phyloP scores from a whole-genome alignment of 2,888 invertebrate genomes.

The Cerastis rubricosa region DNA sequence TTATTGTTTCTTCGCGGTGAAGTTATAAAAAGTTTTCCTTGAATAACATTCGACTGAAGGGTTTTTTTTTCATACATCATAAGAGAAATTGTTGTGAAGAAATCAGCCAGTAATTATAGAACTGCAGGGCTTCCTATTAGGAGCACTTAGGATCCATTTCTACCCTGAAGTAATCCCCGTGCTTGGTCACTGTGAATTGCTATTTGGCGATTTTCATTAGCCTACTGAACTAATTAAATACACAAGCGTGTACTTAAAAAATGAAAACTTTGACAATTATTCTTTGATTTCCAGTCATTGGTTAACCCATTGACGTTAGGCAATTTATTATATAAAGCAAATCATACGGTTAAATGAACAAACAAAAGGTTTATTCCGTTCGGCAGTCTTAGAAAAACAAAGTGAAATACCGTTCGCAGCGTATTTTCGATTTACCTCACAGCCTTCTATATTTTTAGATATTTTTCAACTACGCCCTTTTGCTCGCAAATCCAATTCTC shows the following conservation, averaged over 20 bases:
- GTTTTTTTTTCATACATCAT: not conserved
- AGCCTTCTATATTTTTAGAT: conserved; percentile 35
- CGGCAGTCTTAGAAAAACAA: not conserved
- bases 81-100: no score
- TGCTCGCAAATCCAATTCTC: conserved; percentile 44
- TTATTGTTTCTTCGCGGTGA: conserved; percentile 32
- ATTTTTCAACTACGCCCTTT: conserved; percentile 45
- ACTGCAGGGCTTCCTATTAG: not conserved
- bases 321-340: not conserved
- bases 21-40: not conserved
- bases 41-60: not conserved
- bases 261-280: not conserved
- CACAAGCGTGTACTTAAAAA: no score
- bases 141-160: no score
- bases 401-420: not conserved
- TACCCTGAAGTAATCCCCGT: no score
- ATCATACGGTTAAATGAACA: not conserved
- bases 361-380: not conserved
- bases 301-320: not conserved
- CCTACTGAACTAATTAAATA: no score
- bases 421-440: conserved; percentile 25
- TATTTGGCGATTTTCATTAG: not conserved
- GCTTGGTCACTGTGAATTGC: not conserved
- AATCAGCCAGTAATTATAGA: not conserved
- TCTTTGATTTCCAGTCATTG: not conserved